Conservation (phyloP, 2,113 vertebrate species). For the Pipa parva region DNA sequence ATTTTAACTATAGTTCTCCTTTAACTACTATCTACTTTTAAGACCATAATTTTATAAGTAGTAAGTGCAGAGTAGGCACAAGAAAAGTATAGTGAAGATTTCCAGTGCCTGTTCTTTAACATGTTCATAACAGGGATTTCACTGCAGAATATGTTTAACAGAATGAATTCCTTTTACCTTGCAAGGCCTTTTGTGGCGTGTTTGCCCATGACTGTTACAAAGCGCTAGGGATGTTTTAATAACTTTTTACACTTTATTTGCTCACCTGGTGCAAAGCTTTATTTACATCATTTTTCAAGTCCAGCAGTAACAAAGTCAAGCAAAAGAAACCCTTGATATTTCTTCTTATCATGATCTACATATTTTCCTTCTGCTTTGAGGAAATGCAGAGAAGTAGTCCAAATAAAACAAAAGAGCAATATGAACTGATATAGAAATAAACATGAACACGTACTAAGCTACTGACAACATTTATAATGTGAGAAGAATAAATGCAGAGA, state of each 20-base stretch:
- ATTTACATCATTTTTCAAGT: not conserved
- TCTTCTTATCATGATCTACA: not conserved
- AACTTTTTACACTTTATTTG: constrained; percentile 18
- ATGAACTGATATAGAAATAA: no score
- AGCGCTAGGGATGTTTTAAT: constrained; percentile 14
- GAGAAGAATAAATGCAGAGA: no score
- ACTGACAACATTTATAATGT: no score
- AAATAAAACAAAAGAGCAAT: not conserved
- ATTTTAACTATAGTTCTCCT: no score
- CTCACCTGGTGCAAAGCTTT: constrained; percentile 17
- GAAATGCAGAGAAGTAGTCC: not conserved
- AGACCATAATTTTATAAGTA: no score
- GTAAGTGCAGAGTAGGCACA: no score
- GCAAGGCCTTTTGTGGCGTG: not conserved
- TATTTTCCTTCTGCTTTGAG: not conserved
- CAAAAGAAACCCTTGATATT: not conserved
- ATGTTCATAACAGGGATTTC: not conserved
- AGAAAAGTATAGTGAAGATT: no score
- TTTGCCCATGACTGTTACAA: constrained; percentile 10
- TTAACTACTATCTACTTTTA: no score
- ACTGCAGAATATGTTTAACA: not conserved
- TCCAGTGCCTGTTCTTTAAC: not conserved
- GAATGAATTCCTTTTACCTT: not conserved
- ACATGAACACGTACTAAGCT: no score
- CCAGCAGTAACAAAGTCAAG: constrained; percentile 1